phyloP scores from a whole-genome alignment of 2,888 invertebrate species.

The Drosophila birchii region DNA sequence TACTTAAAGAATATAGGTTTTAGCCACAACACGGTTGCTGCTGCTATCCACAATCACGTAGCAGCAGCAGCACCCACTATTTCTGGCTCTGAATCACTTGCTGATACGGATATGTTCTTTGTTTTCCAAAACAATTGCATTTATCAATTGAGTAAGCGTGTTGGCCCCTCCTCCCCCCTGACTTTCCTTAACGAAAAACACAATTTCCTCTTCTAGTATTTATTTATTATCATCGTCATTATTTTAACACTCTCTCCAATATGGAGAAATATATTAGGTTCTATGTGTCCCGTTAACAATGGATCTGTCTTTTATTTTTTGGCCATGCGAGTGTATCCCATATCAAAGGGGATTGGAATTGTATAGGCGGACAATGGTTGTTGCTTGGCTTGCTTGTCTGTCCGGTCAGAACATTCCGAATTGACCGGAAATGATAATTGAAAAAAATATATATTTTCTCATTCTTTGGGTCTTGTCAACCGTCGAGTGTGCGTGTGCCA shows the following conservation, averaged over 20 bases:
- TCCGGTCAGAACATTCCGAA: conserved; percentile 45
- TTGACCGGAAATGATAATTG: conserved; percentile 77
- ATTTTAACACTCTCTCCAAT: conserved; percentile 24
- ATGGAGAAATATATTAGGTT: conserved; percentile 15
- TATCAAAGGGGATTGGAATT: conserved; percentile 49
- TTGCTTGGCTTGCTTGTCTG: conserved; percentile 19
- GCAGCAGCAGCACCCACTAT: conserved; percentile 18
- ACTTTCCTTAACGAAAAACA: conserved; percentile 41
- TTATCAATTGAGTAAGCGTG: conserved; percentile 61
- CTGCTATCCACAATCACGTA: conserved; percentile 22
- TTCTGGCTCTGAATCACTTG: conserved; percentile 31
- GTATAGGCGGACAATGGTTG: conserved; percentile 26
- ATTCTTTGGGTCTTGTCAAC: conserved; percentile 58
- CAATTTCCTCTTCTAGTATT: conserved; percentile 57
- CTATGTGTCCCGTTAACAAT: conserved; percentile 60
- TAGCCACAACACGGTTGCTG: conserved; percentile 6
- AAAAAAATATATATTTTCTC: conserved; percentile 69
- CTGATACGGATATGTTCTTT: conserved; percentile 64
- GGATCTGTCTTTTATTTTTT: conserved; percentile 39
- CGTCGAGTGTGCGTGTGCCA: conserved; percentile 25
- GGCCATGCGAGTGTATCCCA: conserved; percentile 41
- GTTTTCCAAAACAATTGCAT: conserved; percentile 47
- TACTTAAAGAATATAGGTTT: conserved; percentile 8
- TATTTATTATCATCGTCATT: conserved; percentile 30
- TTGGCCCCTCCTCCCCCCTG: conserved; percentile 11